Conservation (phyloP, 2,888 invertebrate species). For the Mechanitis mazaeus region DNA sequence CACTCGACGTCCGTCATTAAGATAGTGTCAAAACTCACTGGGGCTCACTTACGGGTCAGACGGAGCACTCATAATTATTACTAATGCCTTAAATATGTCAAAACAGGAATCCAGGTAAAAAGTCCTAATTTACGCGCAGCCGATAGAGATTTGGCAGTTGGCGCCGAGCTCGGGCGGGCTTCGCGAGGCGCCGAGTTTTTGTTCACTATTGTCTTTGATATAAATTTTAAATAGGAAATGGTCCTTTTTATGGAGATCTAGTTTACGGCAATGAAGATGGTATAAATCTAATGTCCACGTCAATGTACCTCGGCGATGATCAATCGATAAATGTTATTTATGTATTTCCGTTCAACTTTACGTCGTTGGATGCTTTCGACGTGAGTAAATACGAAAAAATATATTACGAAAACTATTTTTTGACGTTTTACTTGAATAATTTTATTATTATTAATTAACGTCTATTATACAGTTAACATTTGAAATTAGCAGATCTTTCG, state of each 20-base stretch:
- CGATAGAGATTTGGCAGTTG: constrained; percentile 77
- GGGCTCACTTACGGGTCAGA: constrained; percentile 59
- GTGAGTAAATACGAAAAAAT: constrained; percentile 53
- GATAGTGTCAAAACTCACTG: constrained; percentile 75
- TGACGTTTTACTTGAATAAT: background rate
- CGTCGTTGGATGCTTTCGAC: constrained; percentile 32
- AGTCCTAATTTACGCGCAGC: constrained; percentile 76
- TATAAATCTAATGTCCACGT: constrained; percentile 72
- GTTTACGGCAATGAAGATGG: constrained; percentile 74
- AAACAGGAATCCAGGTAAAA: constrained; percentile 78
- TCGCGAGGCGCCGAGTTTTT: constrained; percentile 74
- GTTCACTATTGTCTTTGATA: constrained; percentile 76
- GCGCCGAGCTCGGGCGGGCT: constrained; percentile 61
- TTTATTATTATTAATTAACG: constrained; percentile 1
- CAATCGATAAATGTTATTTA: constrained; percentile 76
- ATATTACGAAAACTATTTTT: constrained; percentile 15
- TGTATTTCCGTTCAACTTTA: constrained; percentile 61
- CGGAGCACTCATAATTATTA: constrained; percentile 76
- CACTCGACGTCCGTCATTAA: constrained; percentile 73
- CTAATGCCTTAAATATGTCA: constrained; percentile 78
- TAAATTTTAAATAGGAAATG: constrained; percentile 77
- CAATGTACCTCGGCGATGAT: constrained; percentile 67
- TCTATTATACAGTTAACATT: background rate
- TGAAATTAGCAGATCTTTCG: background rate
- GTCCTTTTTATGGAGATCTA: constrained; percentile 76